These are phyloP conservation scores for Kuschelorhynchus macadamiae DNA, from an alignment of 2,888 invertebrate genomes.

Conservation along the genomic window DNA sequence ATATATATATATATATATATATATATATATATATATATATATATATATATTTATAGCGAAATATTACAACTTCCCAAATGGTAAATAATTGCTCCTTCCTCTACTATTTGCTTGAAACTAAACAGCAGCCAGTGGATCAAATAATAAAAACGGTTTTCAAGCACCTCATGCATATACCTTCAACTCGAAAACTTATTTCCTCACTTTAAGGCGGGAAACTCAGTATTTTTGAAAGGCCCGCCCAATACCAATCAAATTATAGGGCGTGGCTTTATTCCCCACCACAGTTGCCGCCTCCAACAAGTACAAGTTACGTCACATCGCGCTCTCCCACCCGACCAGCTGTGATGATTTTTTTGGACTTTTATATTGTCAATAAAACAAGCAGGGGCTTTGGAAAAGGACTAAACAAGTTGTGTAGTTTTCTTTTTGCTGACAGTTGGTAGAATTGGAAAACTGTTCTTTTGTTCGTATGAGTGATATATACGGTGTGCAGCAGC, in stretches of 20 bases:
- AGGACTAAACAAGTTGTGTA: constrained; percentile 29
- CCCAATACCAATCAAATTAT: constrained; percentile 26
- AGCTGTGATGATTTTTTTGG: constrained; percentile 41
- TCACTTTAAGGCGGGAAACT: constrained; percentile 9
- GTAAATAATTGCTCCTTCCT: too few species aligned
- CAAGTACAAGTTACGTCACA: constrained; percentile 37
- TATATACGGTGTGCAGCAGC: constrained; percentile 5
- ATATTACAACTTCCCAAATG: too few species aligned
- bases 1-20: too few species aligned
- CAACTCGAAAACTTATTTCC: constrained; percentile 22
- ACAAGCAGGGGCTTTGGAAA: constrained; percentile 32
- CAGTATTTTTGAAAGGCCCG: constrained; percentile 18
- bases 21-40: too few species aligned
- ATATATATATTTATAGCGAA: too few species aligned
- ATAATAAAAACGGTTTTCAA: constrained; percentile 7
- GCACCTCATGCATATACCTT: constrained; percentile 21
- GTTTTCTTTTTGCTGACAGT: constrained; percentile 44
- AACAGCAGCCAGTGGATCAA: constrained; percentile 3
- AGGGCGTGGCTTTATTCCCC: constrained; percentile 26
- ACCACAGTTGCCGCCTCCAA: constrained; percentile 25
- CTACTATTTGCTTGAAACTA: not conserved
- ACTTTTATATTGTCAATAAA: constrained; percentile 41
- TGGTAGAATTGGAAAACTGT: constrained; percentile 40
- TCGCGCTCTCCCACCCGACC: constrained; percentile 27
- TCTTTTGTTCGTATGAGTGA: constrained; percentile 36